phyloP scores from a whole-genome alignment of 2,113 vertebrate species.

The Rutilus rutilus region DNA sequence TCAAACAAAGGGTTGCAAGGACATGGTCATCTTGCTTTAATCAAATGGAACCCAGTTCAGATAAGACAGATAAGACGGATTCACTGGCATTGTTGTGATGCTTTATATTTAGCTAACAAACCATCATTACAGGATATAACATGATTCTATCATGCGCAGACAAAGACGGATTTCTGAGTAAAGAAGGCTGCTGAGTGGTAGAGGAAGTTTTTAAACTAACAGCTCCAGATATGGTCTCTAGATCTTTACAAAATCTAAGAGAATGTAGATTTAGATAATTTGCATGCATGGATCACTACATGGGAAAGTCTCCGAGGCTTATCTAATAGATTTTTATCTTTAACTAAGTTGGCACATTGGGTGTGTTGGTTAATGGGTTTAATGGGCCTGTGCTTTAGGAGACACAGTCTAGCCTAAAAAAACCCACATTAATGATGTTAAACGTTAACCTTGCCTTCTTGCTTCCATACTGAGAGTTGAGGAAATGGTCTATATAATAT shows the following conservation, averaged over 20 bases:
- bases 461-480: constrained; percentile 1
- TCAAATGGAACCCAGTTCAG: not conserved
- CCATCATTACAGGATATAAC: not conserved
- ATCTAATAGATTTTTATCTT: constrained; percentile 23
- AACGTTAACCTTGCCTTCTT: constrained; percentile 15
- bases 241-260: not conserved
- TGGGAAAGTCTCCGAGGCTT: constrained; percentile 28
- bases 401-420: not conserved
- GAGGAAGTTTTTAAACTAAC: not conserved
- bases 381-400: not conserved
- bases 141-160: not conserved
- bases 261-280: not conserved
- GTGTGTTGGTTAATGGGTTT: not conserved
- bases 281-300: not conserved
- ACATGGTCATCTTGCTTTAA: not conserved
- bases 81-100: not conserved
- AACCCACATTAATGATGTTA: constrained; percentile 11
- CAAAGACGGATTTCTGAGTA: not conserved
- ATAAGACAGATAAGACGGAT: not conserved
- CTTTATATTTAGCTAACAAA: not conserved
- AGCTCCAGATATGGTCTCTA: not conserved
- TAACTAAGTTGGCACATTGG: not conserved
- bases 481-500: constrained; percentile 2
- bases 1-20: not conserved
- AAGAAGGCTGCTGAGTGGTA: not conserved